Percentiles rank a stretch among this genome's conserved stretches.
These are phyloP conservation scores for Galeopterus variegatus DNA, from an alignment of 2,113 vertebrate genomes.

Conservation along the genomic window DNA sequence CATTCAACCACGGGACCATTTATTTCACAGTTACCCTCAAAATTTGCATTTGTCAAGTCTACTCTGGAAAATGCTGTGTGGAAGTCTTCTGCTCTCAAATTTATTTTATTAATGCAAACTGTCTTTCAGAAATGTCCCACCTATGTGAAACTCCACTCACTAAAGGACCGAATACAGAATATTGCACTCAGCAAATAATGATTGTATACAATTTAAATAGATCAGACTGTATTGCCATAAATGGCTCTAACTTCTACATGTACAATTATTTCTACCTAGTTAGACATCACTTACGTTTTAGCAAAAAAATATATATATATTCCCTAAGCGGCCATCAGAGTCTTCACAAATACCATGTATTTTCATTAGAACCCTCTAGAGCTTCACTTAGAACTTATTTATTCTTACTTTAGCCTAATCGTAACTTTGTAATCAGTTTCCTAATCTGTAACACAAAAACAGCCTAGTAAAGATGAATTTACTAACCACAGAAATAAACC, in stretches of 20 bases:
- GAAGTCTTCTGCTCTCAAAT: neutral
- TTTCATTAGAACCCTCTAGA: neutral
- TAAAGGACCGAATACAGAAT: neutral
- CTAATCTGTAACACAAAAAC: neutral
- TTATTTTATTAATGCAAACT: neutral
- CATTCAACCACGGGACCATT: neutral
- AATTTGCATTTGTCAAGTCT: neutral
- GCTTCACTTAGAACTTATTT: neutral
- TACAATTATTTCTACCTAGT: neutral
- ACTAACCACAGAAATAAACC: neutral
- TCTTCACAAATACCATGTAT: neutral
- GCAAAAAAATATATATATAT: neutral
- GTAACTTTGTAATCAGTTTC: conserved; percentile 26
- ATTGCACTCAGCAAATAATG: neutral
- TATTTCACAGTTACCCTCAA: neutral
- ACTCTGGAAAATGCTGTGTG: neutral
- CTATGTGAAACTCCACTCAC: neutral
- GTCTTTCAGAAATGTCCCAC: neutral
- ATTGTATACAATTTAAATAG: neutral
- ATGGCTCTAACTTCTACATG: neutral
- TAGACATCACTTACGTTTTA: neutral
- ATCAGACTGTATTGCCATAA: neutral
- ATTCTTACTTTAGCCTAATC: neutral
- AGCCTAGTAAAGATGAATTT: neutral
- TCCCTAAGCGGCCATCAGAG: neutral